These are phyloP conservation scores for Halesus radiatus DNA, from an alignment of 1,140 invertebrate species.

Conservation along the genomic window DNA sequence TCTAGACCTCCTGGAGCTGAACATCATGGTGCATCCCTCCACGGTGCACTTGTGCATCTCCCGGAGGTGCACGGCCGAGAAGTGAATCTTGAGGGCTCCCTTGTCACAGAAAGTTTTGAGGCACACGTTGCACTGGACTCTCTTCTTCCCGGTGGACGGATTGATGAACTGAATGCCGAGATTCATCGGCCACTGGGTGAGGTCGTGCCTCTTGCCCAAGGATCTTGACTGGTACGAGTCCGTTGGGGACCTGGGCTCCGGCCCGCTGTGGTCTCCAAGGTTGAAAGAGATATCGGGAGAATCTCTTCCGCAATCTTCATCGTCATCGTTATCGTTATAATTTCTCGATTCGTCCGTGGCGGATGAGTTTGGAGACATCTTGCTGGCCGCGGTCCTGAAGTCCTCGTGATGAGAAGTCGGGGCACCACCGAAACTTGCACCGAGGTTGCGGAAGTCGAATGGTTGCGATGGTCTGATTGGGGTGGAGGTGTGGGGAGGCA, in stretches of 20 bases:
- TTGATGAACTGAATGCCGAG: conserved; percentile 92
- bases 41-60: conserved; percentile 87
- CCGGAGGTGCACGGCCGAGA: conserved; percentile 92
- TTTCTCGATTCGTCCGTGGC: conserved; percentile 57
- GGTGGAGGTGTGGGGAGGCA: conserved; percentile 62
- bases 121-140: conserved; percentile 98
- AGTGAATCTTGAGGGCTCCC: conserved; percentile 99
- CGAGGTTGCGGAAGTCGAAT: conserved; percentile 70
- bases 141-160: conserved; percentile 93
- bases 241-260: conserved; percentile 62
- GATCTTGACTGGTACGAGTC: conserved; percentile 36
- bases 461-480: conserved; percentile 60
- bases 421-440: conserved; percentile 66
- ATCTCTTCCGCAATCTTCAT: conserved; percentile 51
- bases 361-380: conserved; percentile 54
- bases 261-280: conserved; percentile 56
- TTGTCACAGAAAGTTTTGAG: conserved; percentile 99
- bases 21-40: conserved; percentile 85
- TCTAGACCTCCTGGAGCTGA: conserved; percentile 81
- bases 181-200: conserved; percentile 79
- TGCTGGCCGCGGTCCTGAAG: conserved; percentile 46
- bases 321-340: conserved; percentile 54
- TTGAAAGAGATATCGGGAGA: conserved; percentile 59
- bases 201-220: conserved; percentile 56
- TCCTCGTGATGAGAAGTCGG: conserved; percentile 56